Conservation (phyloP, 2,888 invertebrate genomes). For the Diaperis boleti region DNA sequence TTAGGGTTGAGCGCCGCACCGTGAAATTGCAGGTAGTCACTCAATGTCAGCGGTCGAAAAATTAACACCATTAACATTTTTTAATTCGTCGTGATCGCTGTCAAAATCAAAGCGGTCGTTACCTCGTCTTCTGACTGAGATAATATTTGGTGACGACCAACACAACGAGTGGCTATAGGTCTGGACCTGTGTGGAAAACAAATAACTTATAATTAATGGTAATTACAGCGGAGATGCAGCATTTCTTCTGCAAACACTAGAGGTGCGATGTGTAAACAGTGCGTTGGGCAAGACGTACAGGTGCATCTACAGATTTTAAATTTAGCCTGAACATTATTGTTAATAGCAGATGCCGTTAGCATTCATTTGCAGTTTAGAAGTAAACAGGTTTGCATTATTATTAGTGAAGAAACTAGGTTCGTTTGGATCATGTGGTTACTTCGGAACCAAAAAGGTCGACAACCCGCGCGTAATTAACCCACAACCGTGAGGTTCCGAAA, state of each 20-base stretch:
- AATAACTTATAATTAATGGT: conserved; percentile 30
- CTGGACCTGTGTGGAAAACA: conserved; percentile 17
- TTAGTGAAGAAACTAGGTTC: too few relatives aligned
- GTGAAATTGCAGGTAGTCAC: conserved; percentile 33
- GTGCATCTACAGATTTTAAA: background rate
- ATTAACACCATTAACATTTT: background rate
- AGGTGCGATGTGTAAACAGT: conserved; percentile 7
- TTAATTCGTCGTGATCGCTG: background rate
- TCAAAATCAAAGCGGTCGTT: background rate
- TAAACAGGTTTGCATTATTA: too few relatives aligned
- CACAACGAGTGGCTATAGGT: conserved; percentile 11
- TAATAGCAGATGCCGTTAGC: too few relatives aligned
- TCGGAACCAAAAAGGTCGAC: too few relatives aligned
- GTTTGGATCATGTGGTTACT: too few relatives aligned
- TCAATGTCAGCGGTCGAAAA: conserved; percentile 11
- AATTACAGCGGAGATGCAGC: conserved; percentile 23
- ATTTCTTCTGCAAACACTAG: conserved; percentile 14
- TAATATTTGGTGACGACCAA: conserved; percentile 17
- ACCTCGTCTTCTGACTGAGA: background rate
- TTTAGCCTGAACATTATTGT: background rate
- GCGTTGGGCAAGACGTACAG: conserved; percentile 20
- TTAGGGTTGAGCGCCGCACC: conserved; percentile 21
- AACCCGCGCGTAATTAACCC: too few relatives aligned
- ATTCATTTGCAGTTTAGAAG: too few relatives aligned
- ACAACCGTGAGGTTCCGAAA: too few relatives aligned